Evolutionary conservation across 2,797 vertebrate species (phyloP).

Genomic region (Delichon dasypus): DNA sequence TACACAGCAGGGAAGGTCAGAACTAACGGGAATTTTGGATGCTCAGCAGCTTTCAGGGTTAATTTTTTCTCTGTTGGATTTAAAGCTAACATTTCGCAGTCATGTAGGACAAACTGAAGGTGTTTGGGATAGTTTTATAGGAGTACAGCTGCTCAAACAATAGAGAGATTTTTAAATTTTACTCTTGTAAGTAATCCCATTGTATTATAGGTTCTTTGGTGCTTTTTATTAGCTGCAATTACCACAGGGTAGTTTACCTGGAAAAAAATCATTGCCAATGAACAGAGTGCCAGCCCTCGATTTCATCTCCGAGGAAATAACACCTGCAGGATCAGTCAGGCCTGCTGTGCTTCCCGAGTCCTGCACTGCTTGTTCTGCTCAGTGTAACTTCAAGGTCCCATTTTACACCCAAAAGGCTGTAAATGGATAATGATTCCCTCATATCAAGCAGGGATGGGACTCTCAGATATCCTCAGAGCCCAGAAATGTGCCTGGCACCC

Average conservation of each 20-base stretch:
- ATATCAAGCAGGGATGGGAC: neutral
- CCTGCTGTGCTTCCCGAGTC: neutral
- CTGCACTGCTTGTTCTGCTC: neutral
- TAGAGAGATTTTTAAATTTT: neutral
- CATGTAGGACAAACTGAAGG: neutral
- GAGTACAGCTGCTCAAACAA: neutral
- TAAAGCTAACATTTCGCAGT: constrained; percentile 39
- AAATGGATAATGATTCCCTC: neutral
- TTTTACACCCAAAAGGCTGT: neutral
- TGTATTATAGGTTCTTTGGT: neutral
- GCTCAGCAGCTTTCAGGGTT: constrained; percentile 52
- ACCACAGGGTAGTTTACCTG: neutral
- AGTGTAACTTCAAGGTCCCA: neutral
- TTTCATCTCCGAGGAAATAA: neutral
- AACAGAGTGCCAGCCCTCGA: neutral
- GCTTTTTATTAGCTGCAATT: neutral
- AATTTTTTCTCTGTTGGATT: constrained; percentile 52
- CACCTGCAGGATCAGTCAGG: neutral
- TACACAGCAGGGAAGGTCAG: constrained; percentile 8
- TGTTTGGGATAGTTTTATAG: constrained; percentile 10
- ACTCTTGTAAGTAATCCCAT: neutral
- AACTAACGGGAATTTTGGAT: constrained; percentile 46
- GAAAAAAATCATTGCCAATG: neutral
- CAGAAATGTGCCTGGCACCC: neutral
- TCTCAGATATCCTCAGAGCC: neutral